Evolutionary conservation across 2,888 invertebrate genomes (phyloP), one percentile per base, ranked within the genome.

Genomic region (Trachelus stipa): DNA sequence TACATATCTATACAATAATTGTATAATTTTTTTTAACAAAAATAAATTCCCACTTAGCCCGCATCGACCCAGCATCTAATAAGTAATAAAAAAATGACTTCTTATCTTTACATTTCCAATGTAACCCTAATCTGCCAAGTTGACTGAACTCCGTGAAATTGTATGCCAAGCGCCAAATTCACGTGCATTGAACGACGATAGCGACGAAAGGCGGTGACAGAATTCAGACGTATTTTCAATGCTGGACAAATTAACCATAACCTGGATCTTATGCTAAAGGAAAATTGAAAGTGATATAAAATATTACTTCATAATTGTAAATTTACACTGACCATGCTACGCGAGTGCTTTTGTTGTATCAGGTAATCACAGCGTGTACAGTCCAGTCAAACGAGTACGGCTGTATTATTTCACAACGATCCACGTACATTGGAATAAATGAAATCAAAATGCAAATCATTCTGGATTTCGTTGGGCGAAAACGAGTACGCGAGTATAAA

Each of bases 391-490:
- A 23, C 23, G 56, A 56, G 23, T 9, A 56, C 9, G 9, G 9
- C 23, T 23, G 9, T 23, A 23, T 56, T 56, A 56, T 56, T 56
- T 23, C 23, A 23, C 23, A 2, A 2, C 9, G 56, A 15, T 40
- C 56, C 33, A 11, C 34, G 80, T 78, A 81, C 81, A 78, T 77
- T 80, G 81, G 84, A 84, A 84, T 84, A 84, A 84, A 84, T 84
- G 82, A 83, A 84, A 85, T 84, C 80, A 85, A 84, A 85, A 84
- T 85, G 83, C 83, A 81, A 84, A 84, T 85, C 80, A 84, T 82
- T 71, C 12, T 9, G 71, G 12, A 71, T 71, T 71, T 71, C 71
- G 31, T 31, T 71, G 3, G 12, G 12, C 31, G 33, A 31, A 4
- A 33, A 34, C 71, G 30, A 31, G 31, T 23, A 71, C 31, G 11